phyloP scores from a whole-genome alignment of 2,888 invertebrate species.

The Synergus gifuensis region DNA sequence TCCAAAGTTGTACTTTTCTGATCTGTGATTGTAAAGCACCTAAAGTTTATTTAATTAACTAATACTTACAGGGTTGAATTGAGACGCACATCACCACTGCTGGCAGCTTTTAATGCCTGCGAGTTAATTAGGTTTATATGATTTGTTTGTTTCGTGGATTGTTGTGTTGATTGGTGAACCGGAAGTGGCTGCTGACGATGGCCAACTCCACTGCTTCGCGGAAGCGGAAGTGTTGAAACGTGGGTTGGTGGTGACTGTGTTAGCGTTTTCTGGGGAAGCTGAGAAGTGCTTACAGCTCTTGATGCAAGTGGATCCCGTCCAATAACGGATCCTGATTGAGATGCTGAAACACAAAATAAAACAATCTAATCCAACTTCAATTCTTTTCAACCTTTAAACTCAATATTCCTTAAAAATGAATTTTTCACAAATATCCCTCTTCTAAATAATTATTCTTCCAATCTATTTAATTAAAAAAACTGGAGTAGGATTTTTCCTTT shows the following conservation, averaged over 20 bases:
- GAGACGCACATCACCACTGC: conserved; percentile 66
- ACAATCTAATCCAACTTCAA: background rate
- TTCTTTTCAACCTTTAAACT: background rate
- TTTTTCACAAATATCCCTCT: background rate
- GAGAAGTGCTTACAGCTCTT: conserved; percentile 76
- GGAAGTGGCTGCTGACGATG: conserved; percentile 62
- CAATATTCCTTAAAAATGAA: background rate
- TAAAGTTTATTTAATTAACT: background rate
- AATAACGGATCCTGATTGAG: conserved; percentile 84
- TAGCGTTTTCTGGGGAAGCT: conserved; percentile 66
- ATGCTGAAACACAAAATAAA: conserved; percentile 80
- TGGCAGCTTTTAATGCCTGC: conserved; percentile 62
- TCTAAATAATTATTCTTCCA: too few species aligned
- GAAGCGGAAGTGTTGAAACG: conserved; percentile 69
- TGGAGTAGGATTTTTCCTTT: background rate
- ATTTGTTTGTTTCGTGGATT: conserved; percentile 54
- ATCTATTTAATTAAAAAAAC: too few species aligned
- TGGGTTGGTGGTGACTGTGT: conserved; percentile 75
- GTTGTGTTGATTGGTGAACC: conserved; percentile 58
- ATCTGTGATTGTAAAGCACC: background rate
- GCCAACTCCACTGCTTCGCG: conserved; percentile 60
- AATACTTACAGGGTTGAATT: conserved; percentile 62
- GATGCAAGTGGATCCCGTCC: conserved; percentile 80
- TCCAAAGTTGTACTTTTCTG: too few species aligned
- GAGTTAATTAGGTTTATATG: conserved; percentile 54